Evolutionary conservation across 2,888 invertebrate genomes (phyloP).

Genomic region (Thymelicus sylvestris): DNA sequence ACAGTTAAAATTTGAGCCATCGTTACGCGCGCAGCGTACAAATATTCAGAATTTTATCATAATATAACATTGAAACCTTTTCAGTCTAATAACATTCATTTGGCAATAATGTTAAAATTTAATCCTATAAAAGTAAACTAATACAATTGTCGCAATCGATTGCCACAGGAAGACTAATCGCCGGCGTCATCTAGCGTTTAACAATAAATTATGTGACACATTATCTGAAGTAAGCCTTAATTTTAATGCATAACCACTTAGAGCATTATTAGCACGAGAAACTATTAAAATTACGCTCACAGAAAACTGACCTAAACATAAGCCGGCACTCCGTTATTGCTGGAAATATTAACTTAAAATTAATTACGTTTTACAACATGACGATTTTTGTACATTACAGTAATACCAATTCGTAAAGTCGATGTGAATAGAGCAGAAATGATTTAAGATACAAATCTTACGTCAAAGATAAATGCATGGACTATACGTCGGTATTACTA

Average conservation of each 20-base stretch:
- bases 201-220: conserved; percentile 34
- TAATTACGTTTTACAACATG: conserved; percentile 10
- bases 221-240: conserved; percentile 37
- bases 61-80: conserved; percentile 52
- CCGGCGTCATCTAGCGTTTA: conserved; percentile 37
- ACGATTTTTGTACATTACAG: neutral
- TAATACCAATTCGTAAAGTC: conserved; percentile 4
- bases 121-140: conserved; percentile 62
- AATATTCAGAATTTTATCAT: conserved; percentile 45
- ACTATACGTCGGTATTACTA: conserved; percentile 2
- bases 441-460: conserved; percentile 1
- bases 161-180: conserved; percentile 77
- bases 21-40: conserved; percentile 43
- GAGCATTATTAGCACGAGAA: conserved; percentile 29
- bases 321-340: neutral
- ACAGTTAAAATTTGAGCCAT: conserved; percentile 62
- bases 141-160: conserved; percentile 63
- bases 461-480: neutral
- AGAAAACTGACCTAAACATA: conserved; percentile 11
- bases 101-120: conserved; percentile 81
- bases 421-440: neutral
- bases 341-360: conserved; percentile 22
- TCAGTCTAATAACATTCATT: conserved; percentile 83
- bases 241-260: conserved; percentile 36
- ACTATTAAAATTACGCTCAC: conserved; percentile 25